These are phyloP conservation scores for Apolygus lucorum DNA, from an alignment of 1,140 invertebrate species.

Conservation along the genomic window DNA sequence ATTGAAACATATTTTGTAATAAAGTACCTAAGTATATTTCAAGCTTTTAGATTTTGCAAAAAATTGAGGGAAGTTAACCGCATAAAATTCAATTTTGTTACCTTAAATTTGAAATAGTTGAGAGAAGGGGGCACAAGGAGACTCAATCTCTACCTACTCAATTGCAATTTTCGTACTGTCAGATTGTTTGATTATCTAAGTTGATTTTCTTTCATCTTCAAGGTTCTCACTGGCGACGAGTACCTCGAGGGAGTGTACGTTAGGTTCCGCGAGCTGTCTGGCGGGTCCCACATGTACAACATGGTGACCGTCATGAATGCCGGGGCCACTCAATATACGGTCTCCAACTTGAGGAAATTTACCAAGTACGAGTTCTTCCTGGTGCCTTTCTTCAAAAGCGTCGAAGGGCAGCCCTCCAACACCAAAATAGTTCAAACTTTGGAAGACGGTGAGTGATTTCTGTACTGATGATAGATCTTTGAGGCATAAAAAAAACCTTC, in stretches of 20 bases:
- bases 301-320: constrained; percentile 60
- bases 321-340: constrained; percentile 54
- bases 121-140: no score
- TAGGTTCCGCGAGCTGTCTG: constrained; percentile 70
- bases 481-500: neutral
- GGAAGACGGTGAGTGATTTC: constrained; percentile 50
- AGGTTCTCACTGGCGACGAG: constrained; percentile 46
- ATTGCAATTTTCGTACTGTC: no score
- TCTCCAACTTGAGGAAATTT: constrained; percentile 67
- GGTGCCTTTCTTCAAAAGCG: constrained; percentile 72
- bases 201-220: no score
- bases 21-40: no score
- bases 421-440: constrained; percentile 57
- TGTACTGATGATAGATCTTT: neutral
- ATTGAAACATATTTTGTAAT: no score
- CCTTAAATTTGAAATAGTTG: no score
- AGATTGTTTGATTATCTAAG: no score
- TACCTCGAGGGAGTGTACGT: constrained; percentile 85
- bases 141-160: no score
- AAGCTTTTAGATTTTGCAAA: no score
- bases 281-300: constrained; percentile 51
- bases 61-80: no score
- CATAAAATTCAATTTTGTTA: no score
- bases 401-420: constrained; percentile 77
- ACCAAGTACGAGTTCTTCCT: constrained; percentile 83